Conservation (phyloP, 2,888 invertebrate genomes). For the Blomia tropicalis region DNA sequence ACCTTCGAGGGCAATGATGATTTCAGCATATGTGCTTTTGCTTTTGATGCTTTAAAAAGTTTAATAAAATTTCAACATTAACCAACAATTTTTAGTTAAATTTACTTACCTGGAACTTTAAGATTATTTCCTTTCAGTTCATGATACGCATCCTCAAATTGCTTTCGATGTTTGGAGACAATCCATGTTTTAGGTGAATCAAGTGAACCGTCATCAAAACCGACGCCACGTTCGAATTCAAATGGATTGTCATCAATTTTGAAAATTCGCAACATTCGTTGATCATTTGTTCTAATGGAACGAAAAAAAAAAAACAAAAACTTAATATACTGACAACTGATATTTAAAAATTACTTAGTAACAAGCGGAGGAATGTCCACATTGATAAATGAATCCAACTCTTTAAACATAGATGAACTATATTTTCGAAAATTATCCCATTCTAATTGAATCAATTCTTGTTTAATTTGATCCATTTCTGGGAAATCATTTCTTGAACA, state of each 20-base stretch:
- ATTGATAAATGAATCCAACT: neutral
- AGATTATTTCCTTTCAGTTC: neutral
- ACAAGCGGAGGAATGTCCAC: neutral
- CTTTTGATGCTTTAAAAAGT: neutral
- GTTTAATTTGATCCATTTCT: neutral
- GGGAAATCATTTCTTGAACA: neutral
- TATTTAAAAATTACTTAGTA: neutral
- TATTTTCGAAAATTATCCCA: neutral
- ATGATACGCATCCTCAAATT: neutral
- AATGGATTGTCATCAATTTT: neutral
- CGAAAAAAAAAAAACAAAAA: too few relatives aligned
- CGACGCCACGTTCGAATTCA: neutral
- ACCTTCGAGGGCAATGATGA: neutral
- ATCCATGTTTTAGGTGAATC: neutral
- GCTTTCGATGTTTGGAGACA: neutral
- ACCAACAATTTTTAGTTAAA: neutral
- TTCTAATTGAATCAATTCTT: neutral
- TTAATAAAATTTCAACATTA: neutral
- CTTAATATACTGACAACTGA: too few relatives aligned
- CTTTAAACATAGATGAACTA: neutral
- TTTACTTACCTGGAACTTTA: conserved; percentile 6
- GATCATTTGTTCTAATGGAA: neutral
- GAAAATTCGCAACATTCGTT: neutral
- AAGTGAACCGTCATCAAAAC: conserved; percentile 7
- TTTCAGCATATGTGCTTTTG: conserved; percentile 12